A percentile compares a stretch with the other conserved stretches of the same genome.
Conservation (phyloP, 2,797 vertebrate genomes). For the Rallus crepitans region DNA sequence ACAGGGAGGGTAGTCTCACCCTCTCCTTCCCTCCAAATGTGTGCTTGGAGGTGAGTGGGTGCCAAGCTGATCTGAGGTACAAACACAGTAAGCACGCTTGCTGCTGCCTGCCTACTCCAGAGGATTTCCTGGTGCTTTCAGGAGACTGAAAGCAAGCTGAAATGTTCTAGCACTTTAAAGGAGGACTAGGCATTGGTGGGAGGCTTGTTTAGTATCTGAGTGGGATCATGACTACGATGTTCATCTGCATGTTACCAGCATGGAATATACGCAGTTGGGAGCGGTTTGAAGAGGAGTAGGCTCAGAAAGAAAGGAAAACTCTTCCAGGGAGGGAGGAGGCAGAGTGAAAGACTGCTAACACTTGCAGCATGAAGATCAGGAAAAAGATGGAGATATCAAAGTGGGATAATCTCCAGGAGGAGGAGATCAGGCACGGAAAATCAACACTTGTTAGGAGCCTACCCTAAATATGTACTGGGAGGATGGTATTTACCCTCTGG, state of each 20-base stretch:
- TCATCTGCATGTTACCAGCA: conserved; percentile 72
- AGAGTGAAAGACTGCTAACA: conserved; percentile 60
- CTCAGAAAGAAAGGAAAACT: conserved; percentile 62
- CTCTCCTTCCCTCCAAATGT: background rate
- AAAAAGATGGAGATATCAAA: conserved; percentile 25
- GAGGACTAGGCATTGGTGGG: conserved; percentile 64
- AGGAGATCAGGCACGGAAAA: conserved; percentile 26
- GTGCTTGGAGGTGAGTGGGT: accelerated
- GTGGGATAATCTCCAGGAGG: background rate
- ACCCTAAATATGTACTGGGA: conserved; percentile 3
- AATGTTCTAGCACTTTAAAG: conserved; percentile 57
- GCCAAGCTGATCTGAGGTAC: background rate
- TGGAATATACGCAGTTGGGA: conserved; percentile 54
- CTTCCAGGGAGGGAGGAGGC: conserved; percentile 49
- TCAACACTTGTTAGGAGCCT: conserved; percentile 35
- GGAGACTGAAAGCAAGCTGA: conserved; percentile 33
- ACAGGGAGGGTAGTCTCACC: background rate
- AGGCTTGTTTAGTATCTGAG: conserved; percentile 72
- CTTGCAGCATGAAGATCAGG: conserved; percentile 26
- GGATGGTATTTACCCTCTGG: conserved; percentile 34
- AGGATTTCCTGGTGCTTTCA: conserved; percentile 61
- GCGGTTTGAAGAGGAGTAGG: conserved; percentile 53
- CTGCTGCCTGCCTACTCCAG: conserved; percentile 50
- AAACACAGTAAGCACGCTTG: background rate
- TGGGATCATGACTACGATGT: conserved; percentile 75